Percentiles rank a stretch among this genome's conserved stretches.
phyloP scores from a whole-genome alignment of 2,113 vertebrate species.

The Triplophysa dalaica region DNA sequence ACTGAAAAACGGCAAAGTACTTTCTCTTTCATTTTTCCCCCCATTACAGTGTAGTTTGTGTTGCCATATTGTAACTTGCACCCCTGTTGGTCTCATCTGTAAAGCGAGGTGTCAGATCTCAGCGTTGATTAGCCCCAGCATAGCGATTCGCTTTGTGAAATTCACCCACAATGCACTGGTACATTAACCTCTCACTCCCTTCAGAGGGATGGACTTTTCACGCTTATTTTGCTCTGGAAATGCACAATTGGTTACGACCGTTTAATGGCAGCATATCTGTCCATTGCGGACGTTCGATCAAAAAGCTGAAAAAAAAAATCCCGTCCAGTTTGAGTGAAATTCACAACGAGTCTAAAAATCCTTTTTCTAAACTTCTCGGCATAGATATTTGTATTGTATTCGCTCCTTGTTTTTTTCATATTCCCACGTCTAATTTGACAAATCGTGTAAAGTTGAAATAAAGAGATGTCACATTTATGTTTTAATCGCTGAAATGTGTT shows the following conservation, averaged over 20 bases:
- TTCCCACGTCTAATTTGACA: not conserved
- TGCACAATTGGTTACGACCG: not conserved
- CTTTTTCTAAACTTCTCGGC: not conserved
- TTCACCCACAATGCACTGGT: conserved; percentile 28
- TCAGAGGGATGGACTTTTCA: not conserved
- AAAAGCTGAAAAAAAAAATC: too few relatives aligned
- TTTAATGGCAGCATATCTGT: not conserved
- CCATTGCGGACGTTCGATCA: not conserved
- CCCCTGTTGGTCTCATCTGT: conserved; percentile 28
- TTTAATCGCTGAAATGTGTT: too few relatives aligned
- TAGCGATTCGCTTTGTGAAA: conserved; percentile 39
- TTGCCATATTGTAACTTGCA: conserved; percentile 39
- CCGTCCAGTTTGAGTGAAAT: conserved; percentile 37
- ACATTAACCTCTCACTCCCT: conserved; percentile 4
- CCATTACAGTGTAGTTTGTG: conserved; percentile 36
- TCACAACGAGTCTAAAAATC: conserved; percentile 26
- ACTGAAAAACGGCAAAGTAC: conserved; percentile 50
- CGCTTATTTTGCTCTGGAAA: not conserved
- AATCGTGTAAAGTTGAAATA: not conserved
- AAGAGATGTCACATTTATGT: not conserved
- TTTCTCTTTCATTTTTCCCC: not conserved
- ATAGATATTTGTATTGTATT: not conserved
- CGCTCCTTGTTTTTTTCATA: not conserved
- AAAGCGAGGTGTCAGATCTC: conserved; percentile 41
- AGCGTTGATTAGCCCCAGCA: conserved; percentile 55